Evolutionary conservation across 2,888 invertebrate genomes (phyloP).

Genomic region (Drosophila neotestacea): DNA sequence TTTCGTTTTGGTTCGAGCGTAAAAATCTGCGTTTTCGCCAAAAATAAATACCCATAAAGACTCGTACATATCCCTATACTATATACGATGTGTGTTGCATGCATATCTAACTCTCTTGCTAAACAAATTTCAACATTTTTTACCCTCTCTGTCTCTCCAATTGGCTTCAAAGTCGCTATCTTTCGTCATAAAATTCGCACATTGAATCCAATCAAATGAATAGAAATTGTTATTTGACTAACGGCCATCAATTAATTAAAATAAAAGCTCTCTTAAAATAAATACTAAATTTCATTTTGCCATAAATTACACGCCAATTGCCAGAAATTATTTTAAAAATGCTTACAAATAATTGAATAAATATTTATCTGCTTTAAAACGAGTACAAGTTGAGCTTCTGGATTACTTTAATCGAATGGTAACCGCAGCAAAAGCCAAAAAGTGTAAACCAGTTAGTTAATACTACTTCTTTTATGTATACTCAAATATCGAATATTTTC

Average conservation of each 20-base stretch:
- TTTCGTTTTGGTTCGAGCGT: slow-evolving; percentile 52
- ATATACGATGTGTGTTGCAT: background rate
- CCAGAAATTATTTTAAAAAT: background rate
- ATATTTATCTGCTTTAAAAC: background rate
- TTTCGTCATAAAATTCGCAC: slow-evolving; percentile 12
- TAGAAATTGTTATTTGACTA: slow-evolving; percentile 17
- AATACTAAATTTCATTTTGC: background rate
- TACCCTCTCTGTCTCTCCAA: slow-evolving; percentile 6
- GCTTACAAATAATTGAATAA: background rate
- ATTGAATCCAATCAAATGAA: slow-evolving; percentile 25
- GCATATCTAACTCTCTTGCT: slow-evolving; percentile 28
- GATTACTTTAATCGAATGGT: background rate
- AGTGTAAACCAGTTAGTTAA: background rate
- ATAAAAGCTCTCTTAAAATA: background rate
- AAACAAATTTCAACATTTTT: slow-evolving; percentile 54
- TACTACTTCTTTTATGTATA: no score
- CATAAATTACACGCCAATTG: background rate
- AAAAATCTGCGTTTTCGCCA: slow-evolving; percentile 58
- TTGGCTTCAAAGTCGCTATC: slow-evolving; percentile 35
- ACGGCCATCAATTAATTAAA: slow-evolving; percentile 13
- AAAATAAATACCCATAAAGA: slow-evolving; percentile 62
- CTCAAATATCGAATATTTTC: no score
- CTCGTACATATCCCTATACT: slow-evolving; percentile 5
- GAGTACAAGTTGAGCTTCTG: background rate
- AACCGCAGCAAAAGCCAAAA: background rate